Percentiles rank a stretch among this genome's conserved stretches.
These are phyloP conservation scores for Flexamia atlantica DNA, from an alignment of 2,888 invertebrate species.

Conservation along the genomic window DNA sequence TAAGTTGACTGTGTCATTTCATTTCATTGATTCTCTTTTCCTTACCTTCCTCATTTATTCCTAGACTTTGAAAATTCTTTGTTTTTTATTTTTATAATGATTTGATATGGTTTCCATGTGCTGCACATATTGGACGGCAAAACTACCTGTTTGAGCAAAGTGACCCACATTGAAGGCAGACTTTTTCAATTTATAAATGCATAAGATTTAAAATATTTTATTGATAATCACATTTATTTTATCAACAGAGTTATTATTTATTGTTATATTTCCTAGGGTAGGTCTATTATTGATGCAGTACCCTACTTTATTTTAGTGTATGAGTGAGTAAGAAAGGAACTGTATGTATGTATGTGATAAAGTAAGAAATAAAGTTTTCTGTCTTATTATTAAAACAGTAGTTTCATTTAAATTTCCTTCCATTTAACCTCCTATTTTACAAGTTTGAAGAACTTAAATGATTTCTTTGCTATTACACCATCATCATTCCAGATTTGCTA, in stretches of 20 bases:
- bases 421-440: too few relatives aligned
- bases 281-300: not conserved
- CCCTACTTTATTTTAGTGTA: not conserved
- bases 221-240: slow-evolving; percentile 13
- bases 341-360: slow-evolving; percentile 49
- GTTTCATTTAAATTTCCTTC: too few relatives aligned
- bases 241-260: slow-evolving; percentile 33
- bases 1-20: not conserved
- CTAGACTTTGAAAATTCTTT: not conserved
- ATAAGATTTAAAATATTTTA: not conserved
- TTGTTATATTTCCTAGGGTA: slow-evolving; percentile 11
- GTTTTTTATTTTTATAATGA: slow-evolving; percentile 6
- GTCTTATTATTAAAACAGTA: slow-evolving; percentile 29
- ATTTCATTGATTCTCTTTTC: not conserved
- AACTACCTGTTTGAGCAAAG: not conserved
- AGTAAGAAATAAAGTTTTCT: slow-evolving; percentile 37
- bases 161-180: not conserved
- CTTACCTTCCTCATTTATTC: not conserved
- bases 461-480: too few relatives aligned
- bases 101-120: not conserved
- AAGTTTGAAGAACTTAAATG: too few relatives aligned
- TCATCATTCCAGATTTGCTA: too few relatives aligned
- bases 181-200: not conserved
- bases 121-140: not conserved
- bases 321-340: slow-evolving; percentile 1